Evolutionary conservation across 2,113 vertebrate genomes (phyloP), one percentile per base, ranked within the genome.

Genomic region (Coturnix japonica): DNA sequence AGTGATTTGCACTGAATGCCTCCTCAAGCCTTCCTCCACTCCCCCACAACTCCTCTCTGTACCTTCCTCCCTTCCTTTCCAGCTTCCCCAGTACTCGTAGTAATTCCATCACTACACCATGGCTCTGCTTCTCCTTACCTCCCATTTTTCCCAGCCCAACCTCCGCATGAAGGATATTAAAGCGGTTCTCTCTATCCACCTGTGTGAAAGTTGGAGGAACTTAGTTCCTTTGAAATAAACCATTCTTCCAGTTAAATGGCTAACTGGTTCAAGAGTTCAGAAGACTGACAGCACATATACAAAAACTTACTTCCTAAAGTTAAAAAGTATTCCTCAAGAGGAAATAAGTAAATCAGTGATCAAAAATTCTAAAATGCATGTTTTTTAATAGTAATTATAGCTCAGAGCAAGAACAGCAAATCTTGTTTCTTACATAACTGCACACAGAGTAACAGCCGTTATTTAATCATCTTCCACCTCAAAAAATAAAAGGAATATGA

Each of bases 401-500:
- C 54, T 92, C 46, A 80, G 46, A 89, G 56, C 30, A 95, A 85
- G 72, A 87, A 63, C 30, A 20, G 41, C 7, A 76, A 54, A 46
- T 74, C 43, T 77, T 49, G 10, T 70, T 92, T 87, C 81, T 92
- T 88, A 83, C 6, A 26, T 91, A 95, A 87, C 35, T 56, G 80
- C 13, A 64, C 14, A 39, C 15, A 30, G 35, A 39, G 39, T 61
- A 89, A 82, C 46, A 31, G 23, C 20, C 71, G 39, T 74, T 82
- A 92, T 61, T 93, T 85, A 88, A 95, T 64, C 63, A 85, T 17
- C 0, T 0, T 74, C 92, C 51, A 84, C 7, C 28, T 57, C 15
- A 71, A 44, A 79, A 76, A 91, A 91, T 41, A 81, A 80, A 72
- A 87, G 31, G 11, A 88, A 26, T 0, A 0, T 22, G 39, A 35